Percentiles rank a stretch among this genome's conserved stretches.
Evolutionary conservation across 2,888 invertebrate species (phyloP).

Genomic region (Cephonodes hylas): DNA sequence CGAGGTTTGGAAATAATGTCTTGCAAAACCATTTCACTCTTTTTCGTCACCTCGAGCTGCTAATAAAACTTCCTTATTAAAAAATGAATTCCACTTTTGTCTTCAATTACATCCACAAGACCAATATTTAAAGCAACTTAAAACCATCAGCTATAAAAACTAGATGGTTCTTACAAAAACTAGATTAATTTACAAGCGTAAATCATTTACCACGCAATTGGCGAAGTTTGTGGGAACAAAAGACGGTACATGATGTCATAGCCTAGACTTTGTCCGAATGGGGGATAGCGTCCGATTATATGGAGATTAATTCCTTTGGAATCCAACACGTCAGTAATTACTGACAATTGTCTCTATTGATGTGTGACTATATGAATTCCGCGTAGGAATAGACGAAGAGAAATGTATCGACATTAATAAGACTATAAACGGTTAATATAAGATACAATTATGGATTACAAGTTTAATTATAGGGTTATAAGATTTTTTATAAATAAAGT

Average conservation of each 20-base stretch:
- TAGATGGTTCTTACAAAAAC: not conserved
- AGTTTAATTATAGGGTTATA: too few species aligned
- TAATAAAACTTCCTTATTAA: not conserved
- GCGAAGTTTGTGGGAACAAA: not conserved
- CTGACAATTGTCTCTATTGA: conserved; percentile 39
- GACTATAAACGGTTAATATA: not conserved
- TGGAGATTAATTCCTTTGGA: conserved; percentile 31
- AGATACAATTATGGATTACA: too few species aligned
- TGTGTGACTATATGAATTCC: conserved; percentile 12
- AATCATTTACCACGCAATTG: not conserved
- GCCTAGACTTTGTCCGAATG: conserved; percentile 11
- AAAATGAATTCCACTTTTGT: not conserved
- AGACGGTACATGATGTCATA: conserved; percentile 11
- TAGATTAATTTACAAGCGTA: not conserved
- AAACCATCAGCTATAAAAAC: not conserved
- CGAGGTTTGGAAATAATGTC: too few species aligned
- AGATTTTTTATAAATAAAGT: too few species aligned
- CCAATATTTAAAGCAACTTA: not conserved
- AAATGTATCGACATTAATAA: not conserved
- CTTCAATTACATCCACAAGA: not conserved
- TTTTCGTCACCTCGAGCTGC: too few species aligned
- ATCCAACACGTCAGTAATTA: conserved; percentile 25
- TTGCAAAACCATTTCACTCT: too few species aligned
- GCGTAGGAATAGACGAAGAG: conserved; percentile 1
- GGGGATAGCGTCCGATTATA: conserved; percentile 17